A percentile compares a stretch with the other conserved stretches of the same genome.
Evolutionary conservation across 2,113 vertebrate species (phyloP).

Genomic region (Ciconia stormi): DNA sequence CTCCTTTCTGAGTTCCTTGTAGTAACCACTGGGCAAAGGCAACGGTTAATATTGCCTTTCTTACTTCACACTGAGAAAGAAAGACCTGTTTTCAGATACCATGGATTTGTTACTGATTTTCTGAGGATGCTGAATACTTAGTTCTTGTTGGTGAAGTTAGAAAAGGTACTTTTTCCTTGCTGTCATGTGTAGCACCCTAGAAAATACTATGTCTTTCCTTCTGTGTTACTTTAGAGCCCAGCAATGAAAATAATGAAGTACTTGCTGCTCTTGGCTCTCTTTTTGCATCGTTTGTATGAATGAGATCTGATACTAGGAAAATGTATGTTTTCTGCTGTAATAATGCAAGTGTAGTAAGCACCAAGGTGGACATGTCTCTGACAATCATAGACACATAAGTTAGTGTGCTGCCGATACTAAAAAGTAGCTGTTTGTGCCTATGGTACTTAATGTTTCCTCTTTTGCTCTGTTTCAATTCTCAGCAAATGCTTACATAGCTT

Average conservation of each 20-base stretch:
- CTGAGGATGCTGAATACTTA: background rate
- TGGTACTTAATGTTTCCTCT: conserved; percentile 7
- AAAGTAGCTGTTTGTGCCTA: background rate
- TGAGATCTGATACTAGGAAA: background rate
- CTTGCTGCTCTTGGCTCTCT: background rate
- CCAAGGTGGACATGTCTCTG: background rate
- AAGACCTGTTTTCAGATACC: background rate
- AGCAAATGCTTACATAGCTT: conserved; percentile 88
- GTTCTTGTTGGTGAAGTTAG: background rate
- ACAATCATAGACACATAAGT: background rate
- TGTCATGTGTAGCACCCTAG: background rate
- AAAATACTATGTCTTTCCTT: background rate
- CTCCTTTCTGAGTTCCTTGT: background rate
- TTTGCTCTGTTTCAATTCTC: conserved; percentile 41
- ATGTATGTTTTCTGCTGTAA: background rate
- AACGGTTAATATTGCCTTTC: background rate
- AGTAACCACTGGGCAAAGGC: background rate
- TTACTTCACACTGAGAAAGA: background rate
- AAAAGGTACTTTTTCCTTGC: background rate
- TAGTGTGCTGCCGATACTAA: background rate
- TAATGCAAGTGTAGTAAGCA: background rate
- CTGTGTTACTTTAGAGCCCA: background rate
- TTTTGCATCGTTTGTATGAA: background rate
- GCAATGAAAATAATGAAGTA: background rate
- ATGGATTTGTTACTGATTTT: background rate